Evolutionary conservation across 1,140 invertebrate genomes (phyloP).

Genomic region (Periplaneta americana): DNA sequence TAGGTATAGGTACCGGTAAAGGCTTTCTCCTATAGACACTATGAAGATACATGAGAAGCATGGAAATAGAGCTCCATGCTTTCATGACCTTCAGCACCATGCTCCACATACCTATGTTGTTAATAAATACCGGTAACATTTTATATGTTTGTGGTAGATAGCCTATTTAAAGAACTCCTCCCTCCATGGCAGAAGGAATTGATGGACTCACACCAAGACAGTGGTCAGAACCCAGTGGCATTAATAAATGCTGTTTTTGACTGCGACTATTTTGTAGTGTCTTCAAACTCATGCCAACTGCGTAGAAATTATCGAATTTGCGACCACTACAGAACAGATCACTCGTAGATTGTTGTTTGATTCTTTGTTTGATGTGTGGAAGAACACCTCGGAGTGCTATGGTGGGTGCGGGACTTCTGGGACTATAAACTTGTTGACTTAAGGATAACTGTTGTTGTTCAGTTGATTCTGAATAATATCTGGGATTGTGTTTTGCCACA

Average conservation of each 20-base stretch:
- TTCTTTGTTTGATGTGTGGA: constrained; percentile 3
- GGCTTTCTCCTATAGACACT: too few relatives aligned
- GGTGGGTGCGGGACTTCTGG: not conserved
- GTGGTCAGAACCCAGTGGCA: constrained; percentile 5
- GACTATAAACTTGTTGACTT: not conserved
- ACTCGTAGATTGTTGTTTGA: not conserved
- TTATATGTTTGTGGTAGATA: too few relatives aligned
- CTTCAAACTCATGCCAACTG: constrained; percentile 7
- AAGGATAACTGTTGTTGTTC: not conserved
- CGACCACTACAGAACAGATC: not conserved
- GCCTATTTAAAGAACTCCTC: not conserved
- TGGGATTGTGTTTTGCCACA: not conserved
- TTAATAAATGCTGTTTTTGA: not conserved
- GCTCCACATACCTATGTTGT: too few relatives aligned
- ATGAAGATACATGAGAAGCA: too few relatives aligned
- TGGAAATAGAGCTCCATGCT: too few relatives aligned
- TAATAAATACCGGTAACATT: too few relatives aligned
- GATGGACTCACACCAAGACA: not conserved
- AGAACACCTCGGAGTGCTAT: not conserved
- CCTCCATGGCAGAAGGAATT: not conserved
- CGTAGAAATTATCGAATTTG: not conserved
- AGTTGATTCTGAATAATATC: not conserved
- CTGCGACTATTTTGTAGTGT: not conserved
- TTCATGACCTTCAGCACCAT: too few relatives aligned
- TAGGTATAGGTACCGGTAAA: too few relatives aligned